These are phyloP conservation scores for Gambelia wislizenii DNA, from an alignment of 2,797 vertebrate genomes.

Conservation along the genomic window DNA sequence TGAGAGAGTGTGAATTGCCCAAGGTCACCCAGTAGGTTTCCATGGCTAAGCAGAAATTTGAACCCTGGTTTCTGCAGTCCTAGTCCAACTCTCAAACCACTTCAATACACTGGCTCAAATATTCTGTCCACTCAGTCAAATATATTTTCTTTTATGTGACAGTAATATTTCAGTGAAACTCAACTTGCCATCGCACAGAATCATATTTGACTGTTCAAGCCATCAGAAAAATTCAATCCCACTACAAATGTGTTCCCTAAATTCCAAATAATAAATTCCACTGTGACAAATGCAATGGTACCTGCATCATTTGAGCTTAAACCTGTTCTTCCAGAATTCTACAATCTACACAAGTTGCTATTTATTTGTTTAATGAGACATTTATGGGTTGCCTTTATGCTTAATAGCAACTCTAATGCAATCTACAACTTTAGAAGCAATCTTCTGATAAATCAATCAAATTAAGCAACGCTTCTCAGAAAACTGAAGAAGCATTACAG, in stretches of 20 bases:
- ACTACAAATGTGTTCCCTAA: constrained; percentile 25
- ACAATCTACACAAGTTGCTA: background rate
- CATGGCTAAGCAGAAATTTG: no score
- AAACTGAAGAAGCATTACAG: background rate
- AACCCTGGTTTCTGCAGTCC: no score
- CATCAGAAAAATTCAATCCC: background rate
- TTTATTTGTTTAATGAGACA: background rate
- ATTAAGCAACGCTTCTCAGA: background rate
- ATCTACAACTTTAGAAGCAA: background rate
- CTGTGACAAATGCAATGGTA: fast-evolving
- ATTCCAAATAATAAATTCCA: background rate
- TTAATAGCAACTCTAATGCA: no score
- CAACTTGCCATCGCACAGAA: background rate
- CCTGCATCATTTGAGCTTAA: constrained; percentile 18
- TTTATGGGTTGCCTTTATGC: background rate
- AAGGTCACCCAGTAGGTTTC: no score
- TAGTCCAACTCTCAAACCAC: no score
- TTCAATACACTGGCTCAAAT: no score
- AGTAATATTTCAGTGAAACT: background rate
- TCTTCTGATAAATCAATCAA: background rate
- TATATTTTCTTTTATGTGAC: background rate
- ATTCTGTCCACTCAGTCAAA: background rate
- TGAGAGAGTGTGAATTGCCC: no score
- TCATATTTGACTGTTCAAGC: constrained; percentile 8
- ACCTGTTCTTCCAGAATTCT: background rate